A percentile compares a stretch with the other conserved stretches of the same genome.
These are phyloP conservation scores for Macaca mulatta DNA, from an alignment of 2,113 vertebrate species.

Conservation along the genomic window DNA sequence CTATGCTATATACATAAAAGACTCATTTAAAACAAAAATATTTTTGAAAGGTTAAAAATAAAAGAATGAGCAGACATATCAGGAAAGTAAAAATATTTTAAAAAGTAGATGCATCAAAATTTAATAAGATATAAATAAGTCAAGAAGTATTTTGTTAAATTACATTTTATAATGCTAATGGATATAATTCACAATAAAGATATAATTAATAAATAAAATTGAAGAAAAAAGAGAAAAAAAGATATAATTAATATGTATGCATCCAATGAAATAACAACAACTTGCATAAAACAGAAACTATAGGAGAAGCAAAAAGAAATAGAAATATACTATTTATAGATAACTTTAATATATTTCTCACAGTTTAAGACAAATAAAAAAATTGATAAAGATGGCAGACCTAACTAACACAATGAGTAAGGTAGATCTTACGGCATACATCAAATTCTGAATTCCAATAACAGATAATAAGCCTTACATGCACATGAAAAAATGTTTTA, in stretches of 20 bases:
- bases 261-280: neutral
- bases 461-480: neutral
- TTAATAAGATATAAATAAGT: neutral
- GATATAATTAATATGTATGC: neutral
- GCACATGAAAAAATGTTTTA: neutral
- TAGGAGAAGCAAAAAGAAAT: neutral
- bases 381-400: neutral
- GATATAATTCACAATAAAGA: neutral
- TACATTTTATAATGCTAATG: neutral
- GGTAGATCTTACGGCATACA: neutral
- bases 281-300: neutral
- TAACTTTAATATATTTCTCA: neutral
- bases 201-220: neutral
- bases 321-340: neutral
- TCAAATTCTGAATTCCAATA: slow-evolving; percentile 17
- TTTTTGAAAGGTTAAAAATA: neutral
- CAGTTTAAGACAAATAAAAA: neutral
- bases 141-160: neutral
- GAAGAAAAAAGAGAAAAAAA: neutral
- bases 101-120: neutral
- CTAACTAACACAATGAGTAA: neutral
- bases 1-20: neutral
- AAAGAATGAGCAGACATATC: neutral
- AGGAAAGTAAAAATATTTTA: neutral
- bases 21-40: neutral